Evolutionary conservation across 1,140 invertebrate species (phyloP).

Genomic region (Heliconius congener): DNA sequence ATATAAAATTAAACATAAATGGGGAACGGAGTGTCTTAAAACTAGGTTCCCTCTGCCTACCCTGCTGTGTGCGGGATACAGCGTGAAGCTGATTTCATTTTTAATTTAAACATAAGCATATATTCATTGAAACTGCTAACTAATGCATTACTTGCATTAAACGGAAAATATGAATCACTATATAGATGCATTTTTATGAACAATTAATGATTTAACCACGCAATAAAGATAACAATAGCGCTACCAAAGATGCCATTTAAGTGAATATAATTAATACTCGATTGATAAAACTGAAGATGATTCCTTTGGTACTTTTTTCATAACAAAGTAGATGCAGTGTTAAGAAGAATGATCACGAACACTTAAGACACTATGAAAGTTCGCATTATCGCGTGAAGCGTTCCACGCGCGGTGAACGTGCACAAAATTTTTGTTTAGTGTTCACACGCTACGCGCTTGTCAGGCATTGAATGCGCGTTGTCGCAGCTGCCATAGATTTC

Average conservation of each 20-base stretch:
- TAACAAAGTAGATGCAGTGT: conserved; percentile 10
- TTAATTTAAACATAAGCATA: too few species aligned
- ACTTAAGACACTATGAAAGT: conserved; percentile 38
- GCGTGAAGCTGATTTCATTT: neutral
- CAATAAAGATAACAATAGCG: neutral
- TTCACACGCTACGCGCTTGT: too few species aligned
- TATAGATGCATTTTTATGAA: neutral
- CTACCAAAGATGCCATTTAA: neutral
- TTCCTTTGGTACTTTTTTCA: neutral
- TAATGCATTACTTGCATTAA: neutral
- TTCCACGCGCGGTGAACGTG: too few species aligned
- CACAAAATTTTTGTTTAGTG: too few species aligned
- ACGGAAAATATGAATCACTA: neutral
- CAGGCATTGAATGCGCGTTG: too few species aligned
- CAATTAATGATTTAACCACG: neutral
- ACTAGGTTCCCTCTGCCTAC: too few species aligned
- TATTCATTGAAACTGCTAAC: too few species aligned
- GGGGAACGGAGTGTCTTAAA: too few species aligned
- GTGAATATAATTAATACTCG: neutral
- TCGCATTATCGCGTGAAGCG: conserved; percentile 54
- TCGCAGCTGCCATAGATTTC: too few species aligned
- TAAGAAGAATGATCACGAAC: conserved; percentile 27
- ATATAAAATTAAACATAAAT: too few species aligned
- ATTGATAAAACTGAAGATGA: neutral
- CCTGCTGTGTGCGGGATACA: too few species aligned